Evolutionary conservation across 2,797 vertebrate species (phyloP).

Genomic region (Sebastes minor): DNA sequence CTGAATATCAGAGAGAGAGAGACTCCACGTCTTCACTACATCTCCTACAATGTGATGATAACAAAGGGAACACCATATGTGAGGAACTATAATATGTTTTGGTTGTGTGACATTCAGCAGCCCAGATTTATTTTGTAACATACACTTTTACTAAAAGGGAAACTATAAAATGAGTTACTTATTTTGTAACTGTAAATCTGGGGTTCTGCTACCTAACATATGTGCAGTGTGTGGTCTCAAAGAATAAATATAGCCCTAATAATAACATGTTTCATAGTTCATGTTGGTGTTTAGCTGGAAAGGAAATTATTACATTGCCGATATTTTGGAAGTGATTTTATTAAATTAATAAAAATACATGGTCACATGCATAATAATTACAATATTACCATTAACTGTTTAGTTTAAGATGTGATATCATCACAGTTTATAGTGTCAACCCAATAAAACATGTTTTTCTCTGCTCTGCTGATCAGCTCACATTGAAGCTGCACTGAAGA

Average conservation of each 20-base stretch:
- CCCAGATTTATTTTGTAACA: not conserved
- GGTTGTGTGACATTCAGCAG: not conserved
- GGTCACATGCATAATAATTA: no score
- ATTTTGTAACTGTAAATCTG: not conserved
- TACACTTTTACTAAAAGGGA: not conserved
- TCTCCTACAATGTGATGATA: not conserved
- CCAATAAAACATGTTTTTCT: not conserved
- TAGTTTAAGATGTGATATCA: not conserved
- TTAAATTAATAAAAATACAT: not conserved
- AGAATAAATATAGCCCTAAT: not conserved
- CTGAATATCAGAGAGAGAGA: conserved; percentile 17
- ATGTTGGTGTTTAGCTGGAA: not conserved
- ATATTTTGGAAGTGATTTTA: not conserved
- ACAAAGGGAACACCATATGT: not conserved
- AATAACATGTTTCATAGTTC: not conserved
- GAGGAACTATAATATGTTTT: not conserved
- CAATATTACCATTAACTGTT: not conserved
- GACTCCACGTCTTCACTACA: conserved; percentile 2
- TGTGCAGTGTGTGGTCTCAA: not conserved
- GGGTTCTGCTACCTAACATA: not conserved
- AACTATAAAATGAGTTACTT: not conserved
- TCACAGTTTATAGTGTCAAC: not conserved
- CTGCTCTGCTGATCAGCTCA: not conserved
- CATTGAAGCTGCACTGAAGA: not conserved
- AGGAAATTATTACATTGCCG: not conserved